Percentiles rank a stretch among this genome's conserved stretches.
These are phyloP conservation scores for Megaptera novaeangliae DNA, from an alignment of 2,113 vertebrate species.

Conservation along the genomic window DNA sequence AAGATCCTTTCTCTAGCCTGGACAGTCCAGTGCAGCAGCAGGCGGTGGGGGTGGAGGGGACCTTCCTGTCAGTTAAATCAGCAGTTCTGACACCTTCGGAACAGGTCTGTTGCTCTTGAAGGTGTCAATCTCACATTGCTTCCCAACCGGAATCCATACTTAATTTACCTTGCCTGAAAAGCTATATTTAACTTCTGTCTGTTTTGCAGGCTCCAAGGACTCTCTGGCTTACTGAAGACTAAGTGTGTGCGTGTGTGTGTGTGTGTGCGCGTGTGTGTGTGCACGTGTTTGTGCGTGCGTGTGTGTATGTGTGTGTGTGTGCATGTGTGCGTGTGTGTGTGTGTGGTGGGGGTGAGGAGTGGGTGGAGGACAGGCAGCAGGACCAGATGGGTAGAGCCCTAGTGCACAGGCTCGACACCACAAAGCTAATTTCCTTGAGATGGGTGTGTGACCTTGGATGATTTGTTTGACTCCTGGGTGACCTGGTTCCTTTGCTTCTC, in stretches of 20 bases:
- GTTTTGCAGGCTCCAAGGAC: neutral
- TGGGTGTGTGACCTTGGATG: neutral
- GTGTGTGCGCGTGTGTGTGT: neutral
- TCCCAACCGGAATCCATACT: constrained; percentile 58
- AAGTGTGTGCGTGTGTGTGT: neutral
- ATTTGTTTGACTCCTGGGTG: neutral
- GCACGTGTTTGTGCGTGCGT: neutral
- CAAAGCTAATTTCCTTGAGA: neutral
- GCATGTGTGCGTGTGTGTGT: neutral
- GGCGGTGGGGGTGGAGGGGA: neutral
- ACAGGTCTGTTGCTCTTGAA: constrained; percentile 59
- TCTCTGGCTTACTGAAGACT: neutral
- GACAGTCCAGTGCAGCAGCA: neutral
- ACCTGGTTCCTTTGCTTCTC: neutral
- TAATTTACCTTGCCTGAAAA: constrained; percentile 66
- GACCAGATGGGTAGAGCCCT: neutral
- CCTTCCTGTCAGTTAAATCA: constrained; percentile 59
- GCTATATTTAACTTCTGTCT: constrained; percentile 63
- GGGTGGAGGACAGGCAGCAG: neutral
- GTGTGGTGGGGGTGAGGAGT: neutral
- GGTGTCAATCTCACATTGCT: constrained; percentile 66
- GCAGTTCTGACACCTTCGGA: constrained; percentile 63
- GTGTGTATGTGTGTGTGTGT: neutral
- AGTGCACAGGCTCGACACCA: neutral
- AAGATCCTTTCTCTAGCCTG: neutral